Evolutionary conservation across 2,888 invertebrate genomes (phyloP), one percentile per base, ranked within the genome.

Genomic region (Rhogogaster chlorosoma): DNA sequence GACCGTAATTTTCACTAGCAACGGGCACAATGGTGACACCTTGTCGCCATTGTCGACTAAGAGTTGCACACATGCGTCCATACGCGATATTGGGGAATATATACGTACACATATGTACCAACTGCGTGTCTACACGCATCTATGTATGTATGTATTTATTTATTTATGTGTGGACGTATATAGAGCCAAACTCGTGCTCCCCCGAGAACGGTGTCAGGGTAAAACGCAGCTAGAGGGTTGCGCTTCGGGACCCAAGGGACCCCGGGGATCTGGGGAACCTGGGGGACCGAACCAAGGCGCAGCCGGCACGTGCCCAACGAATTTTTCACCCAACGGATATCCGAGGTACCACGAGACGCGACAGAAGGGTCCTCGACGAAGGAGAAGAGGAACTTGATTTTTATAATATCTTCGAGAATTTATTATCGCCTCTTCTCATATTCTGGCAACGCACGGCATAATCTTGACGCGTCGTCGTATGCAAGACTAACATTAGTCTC

Each of bases 261-360:
- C 57, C 61, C 38, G 80, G 57, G 57, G 61, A 57, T 61, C 80
- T 42, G 80, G 57, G 57, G 80, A 38, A 70, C 83, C 45, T 70
- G 64, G 67, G 83, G 83, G 67, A 67, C 85, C 84, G 88, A 91
- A 90, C 90, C 83, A 89, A 88, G 89, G 88, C 89, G 90, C 91
- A 91, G 91, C 90, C 91, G 91, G 90, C 91, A 91, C 91, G 91
- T 89, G 90, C 88, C 90, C 89, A 91, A 91, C 91, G 91, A 91
- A 91, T 91, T 91, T 91, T 91, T 91, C 90, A 90, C 89, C 89
- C 89, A 89, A 90, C 90, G 90, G 89, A 91, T 88, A 87, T 88
- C 87, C 85, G 86, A 88, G 87, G 70, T 49, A 83, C 83, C 83
- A n/a, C 64, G 45, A 67, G 83, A 49, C 61, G 57, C 57, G 36